Conservation (phyloP, 2,113 vertebrate species). For the Notothenia coriiceps region DNA sequence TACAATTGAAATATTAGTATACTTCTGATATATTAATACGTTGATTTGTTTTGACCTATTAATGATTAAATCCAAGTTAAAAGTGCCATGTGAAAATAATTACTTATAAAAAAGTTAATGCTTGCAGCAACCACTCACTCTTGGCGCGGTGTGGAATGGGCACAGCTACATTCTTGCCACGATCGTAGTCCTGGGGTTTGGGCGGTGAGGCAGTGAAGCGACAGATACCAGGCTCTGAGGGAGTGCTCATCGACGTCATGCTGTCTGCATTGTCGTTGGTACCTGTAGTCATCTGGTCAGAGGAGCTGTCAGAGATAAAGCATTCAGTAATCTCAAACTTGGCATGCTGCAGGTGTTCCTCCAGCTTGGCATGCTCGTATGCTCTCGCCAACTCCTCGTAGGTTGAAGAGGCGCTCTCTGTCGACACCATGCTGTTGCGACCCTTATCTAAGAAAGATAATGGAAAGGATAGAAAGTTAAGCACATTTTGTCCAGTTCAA, state of each 20-base stretch:
- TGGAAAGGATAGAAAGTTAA: neutral
- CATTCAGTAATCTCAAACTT: conserved; percentile 98
- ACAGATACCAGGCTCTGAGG: conserved; percentile 98
- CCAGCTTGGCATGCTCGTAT: conserved; percentile 96
- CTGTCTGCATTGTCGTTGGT: conserved; percentile 96
- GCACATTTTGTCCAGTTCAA: neutral
- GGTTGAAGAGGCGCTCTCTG: conserved; percentile 94
- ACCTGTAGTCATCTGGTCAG: conserved; percentile 97
- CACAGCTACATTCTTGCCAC: conserved; percentile 95
- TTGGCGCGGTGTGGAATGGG: conserved; percentile 98
- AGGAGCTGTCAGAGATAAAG: conserved; percentile 97
- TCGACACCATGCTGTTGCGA: conserved; percentile 99
- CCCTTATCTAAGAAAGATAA: conserved; percentile 88
- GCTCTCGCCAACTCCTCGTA: conserved; percentile 95
- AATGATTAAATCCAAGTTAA: neutral
- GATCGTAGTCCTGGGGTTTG: conserved; percentile 96
- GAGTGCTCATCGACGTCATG: conserved; percentile 98
- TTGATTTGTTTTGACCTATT: neutral
- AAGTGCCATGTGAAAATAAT: neutral
- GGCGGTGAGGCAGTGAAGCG: conserved; percentile 97
- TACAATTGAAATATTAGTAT: too few species aligned
- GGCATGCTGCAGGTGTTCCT: conserved; percentile 96
- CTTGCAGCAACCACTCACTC: conserved; percentile 83
- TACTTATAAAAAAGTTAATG: neutral
- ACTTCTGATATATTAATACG: neutral